These are phyloP conservation scores for Microtus agrestis DNA, from an alignment of 2,797 vertebrate genomes.

Conservation along the genomic window DNA sequence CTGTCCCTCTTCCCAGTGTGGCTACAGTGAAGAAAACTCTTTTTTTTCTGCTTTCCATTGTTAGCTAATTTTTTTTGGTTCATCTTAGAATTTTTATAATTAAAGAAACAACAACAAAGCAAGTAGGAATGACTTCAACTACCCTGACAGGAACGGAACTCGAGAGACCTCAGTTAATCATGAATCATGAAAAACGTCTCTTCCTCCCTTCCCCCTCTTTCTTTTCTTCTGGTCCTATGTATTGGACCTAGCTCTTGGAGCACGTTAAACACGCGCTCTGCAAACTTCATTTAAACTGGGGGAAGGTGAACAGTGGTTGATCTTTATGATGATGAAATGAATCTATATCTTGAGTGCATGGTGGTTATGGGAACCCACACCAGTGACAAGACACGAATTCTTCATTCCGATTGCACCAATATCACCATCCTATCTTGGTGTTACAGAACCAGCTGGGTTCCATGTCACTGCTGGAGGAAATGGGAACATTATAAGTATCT, in stretches of 20 bases:
- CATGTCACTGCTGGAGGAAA: background rate
- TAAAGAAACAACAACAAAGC: background rate
- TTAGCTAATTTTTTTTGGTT: background rate
- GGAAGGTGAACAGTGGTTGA: background rate
- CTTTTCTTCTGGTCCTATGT: background rate
- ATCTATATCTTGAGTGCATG: background rate
- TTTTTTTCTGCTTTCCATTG: background rate
- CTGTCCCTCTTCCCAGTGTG: background rate
- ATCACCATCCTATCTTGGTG: background rate
- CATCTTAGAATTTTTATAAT: background rate
- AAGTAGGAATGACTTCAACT: background rate
- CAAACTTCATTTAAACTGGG: background rate
- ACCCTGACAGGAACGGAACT: background rate
- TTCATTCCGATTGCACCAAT: background rate
- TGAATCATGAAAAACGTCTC: background rate
- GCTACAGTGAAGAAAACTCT: background rate
- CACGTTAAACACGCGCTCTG: background rate
- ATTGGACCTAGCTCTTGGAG: background rate
- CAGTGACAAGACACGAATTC: background rate
- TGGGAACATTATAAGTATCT: background rate
- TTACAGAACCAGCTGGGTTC: background rate
- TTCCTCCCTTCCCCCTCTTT: too few species aligned
- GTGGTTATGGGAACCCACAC: background rate
- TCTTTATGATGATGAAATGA: background rate
- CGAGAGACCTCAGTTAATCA: constrained; percentile 4